These are phyloP conservation scores for Philaenus spumarius DNA, from an alignment of 1,140 invertebrate species.

Conservation along the genomic window DNA sequence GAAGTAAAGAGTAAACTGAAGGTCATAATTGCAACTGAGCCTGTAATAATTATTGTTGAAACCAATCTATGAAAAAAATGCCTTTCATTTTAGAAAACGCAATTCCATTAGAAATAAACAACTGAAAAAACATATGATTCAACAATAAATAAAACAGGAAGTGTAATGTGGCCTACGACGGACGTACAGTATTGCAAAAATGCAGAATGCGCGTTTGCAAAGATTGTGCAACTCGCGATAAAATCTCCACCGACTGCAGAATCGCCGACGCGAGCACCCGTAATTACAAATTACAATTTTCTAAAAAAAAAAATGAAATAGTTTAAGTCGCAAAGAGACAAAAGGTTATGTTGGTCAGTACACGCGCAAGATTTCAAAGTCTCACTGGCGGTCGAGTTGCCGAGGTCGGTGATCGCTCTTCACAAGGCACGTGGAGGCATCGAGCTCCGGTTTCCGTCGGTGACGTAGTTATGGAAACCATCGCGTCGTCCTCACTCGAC, in stretches of 20 bases:
- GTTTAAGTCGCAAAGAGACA: not conserved
- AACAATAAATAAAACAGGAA: not conserved
- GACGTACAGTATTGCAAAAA: not conserved
- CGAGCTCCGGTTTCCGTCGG: constrained; percentile 14
- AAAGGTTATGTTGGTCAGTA: constrained; percentile 13
- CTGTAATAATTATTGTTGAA: too few species aligned
- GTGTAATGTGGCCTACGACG: not conserved
- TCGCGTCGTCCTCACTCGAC: not conserved
- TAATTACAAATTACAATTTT: not conserved
- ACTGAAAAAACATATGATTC: too few species aligned
- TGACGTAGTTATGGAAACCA: constrained; percentile 8
- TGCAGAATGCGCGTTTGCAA: not conserved
- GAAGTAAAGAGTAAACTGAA: too few species aligned
- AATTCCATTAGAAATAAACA: too few species aligned
- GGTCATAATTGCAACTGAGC: too few species aligned
- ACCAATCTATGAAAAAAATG: too few species aligned
- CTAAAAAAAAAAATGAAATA: not conserved
- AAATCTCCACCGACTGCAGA: not conserved
- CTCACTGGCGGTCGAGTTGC: constrained; percentile 22
- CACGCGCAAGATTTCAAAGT: not conserved
- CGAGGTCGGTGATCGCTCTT: constrained; percentile 24
- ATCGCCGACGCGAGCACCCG: not conserved
- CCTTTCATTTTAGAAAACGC: too few species aligned
- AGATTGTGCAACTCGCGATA: not conserved
- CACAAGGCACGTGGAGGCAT: constrained; percentile 9